Evolutionary conservation across 2,888 invertebrate species (phyloP).

Genomic region (Eupithecia inturbata): DNA sequence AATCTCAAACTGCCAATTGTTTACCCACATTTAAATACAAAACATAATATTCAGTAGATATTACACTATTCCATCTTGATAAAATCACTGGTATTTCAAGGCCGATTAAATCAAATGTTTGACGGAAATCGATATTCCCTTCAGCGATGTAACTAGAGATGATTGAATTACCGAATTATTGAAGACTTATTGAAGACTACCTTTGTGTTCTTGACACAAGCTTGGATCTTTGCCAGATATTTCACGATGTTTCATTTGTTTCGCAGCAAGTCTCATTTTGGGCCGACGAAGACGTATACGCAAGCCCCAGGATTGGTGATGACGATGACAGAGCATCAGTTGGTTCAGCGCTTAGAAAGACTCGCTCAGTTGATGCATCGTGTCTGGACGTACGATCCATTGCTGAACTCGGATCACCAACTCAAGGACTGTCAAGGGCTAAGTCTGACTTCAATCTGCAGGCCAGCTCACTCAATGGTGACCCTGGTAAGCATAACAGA

Average conservation of each 20-base stretch:
- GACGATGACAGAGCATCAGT: slow-evolving; percentile 90
- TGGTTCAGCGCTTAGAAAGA: slow-evolving; percentile 92
- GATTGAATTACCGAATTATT: neutral
- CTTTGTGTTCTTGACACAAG: neutral
- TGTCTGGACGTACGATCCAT: slow-evolving; percentile 92
- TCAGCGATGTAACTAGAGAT: neutral
- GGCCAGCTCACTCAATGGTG: slow-evolving; percentile 88
- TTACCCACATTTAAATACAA: neutral
- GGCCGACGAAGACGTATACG: slow-evolving; percentile 90
- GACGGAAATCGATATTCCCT: neutral
- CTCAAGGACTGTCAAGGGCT: slow-evolving; percentile 89
- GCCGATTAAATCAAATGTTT: neutral
- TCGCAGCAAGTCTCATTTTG: slow-evolving; percentile 90
- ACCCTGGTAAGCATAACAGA: slow-evolving; percentile 81
- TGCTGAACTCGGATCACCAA: slow-evolving; percentile 85
- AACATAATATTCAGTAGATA: neutral
- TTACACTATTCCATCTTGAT: neutral
- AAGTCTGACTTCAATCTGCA: slow-evolving; percentile 95
- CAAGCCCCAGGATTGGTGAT: slow-evolving; percentile 86
- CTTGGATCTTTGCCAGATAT: neutral
- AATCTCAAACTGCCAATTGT: neutral
- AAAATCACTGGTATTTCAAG: neutral
- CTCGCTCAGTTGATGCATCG: slow-evolving; percentile 94
- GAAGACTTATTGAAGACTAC: neutral
- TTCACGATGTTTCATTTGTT: neutral